phyloP scores from a whole-genome alignment of 35 echinoderm and acorn worm genomes.

The Chiridota heheva region DNA sequence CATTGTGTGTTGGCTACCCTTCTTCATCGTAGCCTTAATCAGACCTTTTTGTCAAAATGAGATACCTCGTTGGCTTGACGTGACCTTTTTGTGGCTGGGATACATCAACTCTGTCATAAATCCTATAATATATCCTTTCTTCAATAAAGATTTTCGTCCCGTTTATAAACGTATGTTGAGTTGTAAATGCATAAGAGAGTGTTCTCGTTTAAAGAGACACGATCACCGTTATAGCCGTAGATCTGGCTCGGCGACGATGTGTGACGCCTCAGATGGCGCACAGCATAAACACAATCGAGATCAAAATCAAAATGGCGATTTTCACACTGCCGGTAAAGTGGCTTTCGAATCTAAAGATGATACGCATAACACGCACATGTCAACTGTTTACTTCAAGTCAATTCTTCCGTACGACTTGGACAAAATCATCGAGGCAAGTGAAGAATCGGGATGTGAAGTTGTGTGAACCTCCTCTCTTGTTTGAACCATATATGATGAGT shows the following conservation, averaged over 20 bases:
- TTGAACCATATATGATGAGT: no score
- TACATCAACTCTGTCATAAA: slow-evolving; percentile 87
- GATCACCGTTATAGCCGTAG: not conserved
- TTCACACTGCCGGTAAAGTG: not conserved
- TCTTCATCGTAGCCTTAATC: slow-evolving; percentile 73
- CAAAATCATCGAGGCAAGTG: slow-evolving; percentile 35
- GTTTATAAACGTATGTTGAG: slow-evolving; percentile 76
- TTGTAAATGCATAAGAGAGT: slow-evolving; percentile 29
- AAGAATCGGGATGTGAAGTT: slow-evolving; percentile 28
- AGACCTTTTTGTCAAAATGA: slow-evolving; percentile 72
- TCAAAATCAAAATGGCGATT: not conserved
- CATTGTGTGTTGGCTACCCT: slow-evolving; percentile 92
- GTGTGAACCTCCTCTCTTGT: no score
- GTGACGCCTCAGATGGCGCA: not conserved
- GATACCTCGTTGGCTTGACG: slow-evolving; percentile 50
- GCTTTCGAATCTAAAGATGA: not conserved
- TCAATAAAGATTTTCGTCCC: slow-evolving; percentile 87
- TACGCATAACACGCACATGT: not conserved
- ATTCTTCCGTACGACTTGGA: slow-evolving; percentile 14
- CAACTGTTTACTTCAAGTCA: slow-evolving; percentile 11
- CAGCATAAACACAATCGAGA: not conserved
- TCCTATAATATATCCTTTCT: slow-evolving; percentile 93
- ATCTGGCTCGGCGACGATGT: not conserved
- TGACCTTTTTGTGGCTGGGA: slow-evolving; percentile 72
- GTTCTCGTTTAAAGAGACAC: not conserved